These are phyloP conservation scores for Plemyria rubiginata DNA, from an alignment of 2,888 invertebrate genomes.

Conservation along the genomic window DNA sequence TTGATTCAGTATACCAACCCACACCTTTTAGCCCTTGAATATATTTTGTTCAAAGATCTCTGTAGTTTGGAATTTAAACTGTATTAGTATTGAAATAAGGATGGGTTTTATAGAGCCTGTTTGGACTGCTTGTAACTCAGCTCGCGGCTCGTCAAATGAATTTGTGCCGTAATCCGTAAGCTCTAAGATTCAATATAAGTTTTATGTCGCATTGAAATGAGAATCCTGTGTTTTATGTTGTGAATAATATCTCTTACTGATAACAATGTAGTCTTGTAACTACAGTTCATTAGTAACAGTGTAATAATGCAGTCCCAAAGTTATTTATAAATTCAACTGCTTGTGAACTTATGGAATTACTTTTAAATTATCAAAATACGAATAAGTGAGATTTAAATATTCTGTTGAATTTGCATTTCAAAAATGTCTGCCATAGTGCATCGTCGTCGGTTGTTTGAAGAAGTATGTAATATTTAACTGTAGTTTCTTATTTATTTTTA, in stretches of 20 bases:
- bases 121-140: no score
- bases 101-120: not conserved
- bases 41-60: not conserved
- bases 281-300: not conserved
- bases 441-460: slow-evolving; percentile 63
- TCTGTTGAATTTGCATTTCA: not conserved
- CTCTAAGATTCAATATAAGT: not conserved
- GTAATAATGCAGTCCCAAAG: not conserved
- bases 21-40: not conserved
- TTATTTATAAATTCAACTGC: not conserved
- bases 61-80: not conserved
- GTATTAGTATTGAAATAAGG: not conserved
- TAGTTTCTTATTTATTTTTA: not conserved
- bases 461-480: slow-evolving; percentile 50
- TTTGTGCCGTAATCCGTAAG: not conserved
- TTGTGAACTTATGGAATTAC: not conserved
- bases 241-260: not conserved
- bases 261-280: not conserved
- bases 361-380: not conserved
- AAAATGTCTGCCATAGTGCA: slow-evolving; percentile 60
- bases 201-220: not conserved
- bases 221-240: not conserved
- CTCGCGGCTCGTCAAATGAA: not conserved
- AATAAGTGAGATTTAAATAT: not conserved
- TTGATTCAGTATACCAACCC: not conserved